Conservation (phyloP, 1,140 invertebrate species). For the Diachasma alloeum region DNA sequence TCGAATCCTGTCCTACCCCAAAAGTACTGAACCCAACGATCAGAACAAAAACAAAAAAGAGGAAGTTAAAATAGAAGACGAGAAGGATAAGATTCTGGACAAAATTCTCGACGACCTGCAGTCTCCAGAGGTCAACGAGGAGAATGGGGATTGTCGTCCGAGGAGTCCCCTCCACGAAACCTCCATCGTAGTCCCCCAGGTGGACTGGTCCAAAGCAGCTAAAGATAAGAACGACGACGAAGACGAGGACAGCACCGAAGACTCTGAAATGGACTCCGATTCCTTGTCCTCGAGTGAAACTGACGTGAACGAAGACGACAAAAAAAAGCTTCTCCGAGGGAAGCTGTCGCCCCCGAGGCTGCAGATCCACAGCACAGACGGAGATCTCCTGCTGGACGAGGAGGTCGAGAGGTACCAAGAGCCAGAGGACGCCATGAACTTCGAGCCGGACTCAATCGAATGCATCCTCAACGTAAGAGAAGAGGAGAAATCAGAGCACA, state of each 20-base stretch:
- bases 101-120: not conserved
- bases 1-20: slow-evolving; percentile 7
- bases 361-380: slow-evolving; percentile 56
- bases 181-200: slow-evolving; percentile 71
- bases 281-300: slow-evolving; percentile 67
- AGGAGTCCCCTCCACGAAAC: slow-evolving; percentile 71
- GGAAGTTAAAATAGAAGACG: slow-evolving; percentile 1
- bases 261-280: slow-evolving; percentile 70
- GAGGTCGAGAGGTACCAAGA: slow-evolving; percentile 47
- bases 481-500: not conserved
- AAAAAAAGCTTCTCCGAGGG: slow-evolving; percentile 18
- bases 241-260: slow-evolving; percentile 40
- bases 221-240: slow-evolving; percentile 51
- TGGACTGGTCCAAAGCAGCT: slow-evolving; percentile 66
- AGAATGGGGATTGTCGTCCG: slow-evolving; percentile 56
- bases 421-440: slow-evolving; percentile 45
- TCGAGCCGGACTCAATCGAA: slow-evolving; percentile 62
- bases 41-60: slow-evolving; percentile 19
- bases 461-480: slow-evolving; percentile 29
- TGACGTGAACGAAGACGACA: slow-evolving; percentile 40
- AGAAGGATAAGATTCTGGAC: slow-evolving; percentile 17
- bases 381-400: slow-evolving; percentile 55
- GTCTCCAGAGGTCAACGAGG: slow-evolving; percentile 4
- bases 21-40: not conserved
- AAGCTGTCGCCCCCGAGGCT: slow-evolving; percentile 52